Evolutionary conservation across 2,113 vertebrate genomes (phyloP).

Genomic region (Brachyhypopomus gauderio): DNA sequence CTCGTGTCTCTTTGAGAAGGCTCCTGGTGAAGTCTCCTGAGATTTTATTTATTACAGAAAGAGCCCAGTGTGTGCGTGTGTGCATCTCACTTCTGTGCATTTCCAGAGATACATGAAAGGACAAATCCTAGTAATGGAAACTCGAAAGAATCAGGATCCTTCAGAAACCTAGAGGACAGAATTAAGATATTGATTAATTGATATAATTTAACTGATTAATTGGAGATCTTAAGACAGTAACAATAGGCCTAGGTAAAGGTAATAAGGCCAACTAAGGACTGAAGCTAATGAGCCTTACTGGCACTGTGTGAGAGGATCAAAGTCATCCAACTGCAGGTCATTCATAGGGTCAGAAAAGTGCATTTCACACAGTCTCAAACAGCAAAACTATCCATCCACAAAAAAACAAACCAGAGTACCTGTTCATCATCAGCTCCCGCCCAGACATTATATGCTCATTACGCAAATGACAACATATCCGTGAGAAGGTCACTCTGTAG

Average conservation of each 20-base stretch:
- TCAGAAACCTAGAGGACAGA: slow-evolving; percentile 34
- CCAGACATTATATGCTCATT: slow-evolving; percentile 40
- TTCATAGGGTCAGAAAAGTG: slow-evolving; percentile 21
- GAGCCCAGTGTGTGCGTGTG: background rate
- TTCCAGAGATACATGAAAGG: slow-evolving; percentile 23
- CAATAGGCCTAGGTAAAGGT: background rate
- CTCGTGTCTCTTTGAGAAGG: slow-evolving; percentile 12
- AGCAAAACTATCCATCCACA: slow-evolving; percentile 33
- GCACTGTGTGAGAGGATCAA: slow-evolving; percentile 9
- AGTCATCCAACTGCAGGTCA: slow-evolving; percentile 32
- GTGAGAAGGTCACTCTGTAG: slow-evolving; percentile 31
- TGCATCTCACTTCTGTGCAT: slow-evolving; percentile 11
- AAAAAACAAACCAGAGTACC: background rate
- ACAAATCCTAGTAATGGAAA: slow-evolving; percentile 10
- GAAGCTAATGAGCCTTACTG: slow-evolving; percentile 39
- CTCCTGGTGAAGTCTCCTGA: slow-evolving; percentile 21
- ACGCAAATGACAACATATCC: slow-evolving; percentile 24
- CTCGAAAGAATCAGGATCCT: slow-evolving; percentile 4
- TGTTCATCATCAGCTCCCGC: slow-evolving; percentile 16
- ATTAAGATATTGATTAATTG: slow-evolving; percentile 36
- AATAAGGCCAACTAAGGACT: slow-evolving; percentile 18
- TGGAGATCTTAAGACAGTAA: slow-evolving; percentile 30
- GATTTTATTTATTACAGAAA: slow-evolving; percentile 35
- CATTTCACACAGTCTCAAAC: slow-evolving; percentile 21
- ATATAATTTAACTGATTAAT: slow-evolving; percentile 17